phyloP scores from a whole-genome alignment of 1,140 invertebrate genomes.

The Drosophila mojavensis region DNA sequence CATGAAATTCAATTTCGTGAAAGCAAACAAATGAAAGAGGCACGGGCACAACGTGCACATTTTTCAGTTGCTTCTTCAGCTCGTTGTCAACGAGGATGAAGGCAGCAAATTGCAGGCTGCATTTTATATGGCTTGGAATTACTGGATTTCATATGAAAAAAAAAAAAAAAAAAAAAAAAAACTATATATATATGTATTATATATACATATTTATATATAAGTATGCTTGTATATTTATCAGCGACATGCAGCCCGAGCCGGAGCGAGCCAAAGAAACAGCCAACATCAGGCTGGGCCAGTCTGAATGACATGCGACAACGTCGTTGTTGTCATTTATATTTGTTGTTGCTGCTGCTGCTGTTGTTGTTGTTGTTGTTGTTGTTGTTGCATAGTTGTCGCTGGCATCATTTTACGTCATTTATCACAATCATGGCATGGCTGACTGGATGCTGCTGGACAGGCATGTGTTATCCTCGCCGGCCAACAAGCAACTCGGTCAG shows the following conservation, averaged over 20 bases:
- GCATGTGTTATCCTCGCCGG: not conserved
- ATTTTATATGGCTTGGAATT: constrained; percentile 77
- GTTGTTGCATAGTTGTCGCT: constrained; percentile 66
- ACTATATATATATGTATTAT: not conserved
- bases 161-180: constrained; percentile 39
- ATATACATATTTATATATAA: not conserved
- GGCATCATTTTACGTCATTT: constrained; percentile 81
- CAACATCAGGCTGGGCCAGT: constrained; percentile 1
- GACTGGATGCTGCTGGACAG: constrained; percentile 49
- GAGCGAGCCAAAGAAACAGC: constrained; percentile 1
- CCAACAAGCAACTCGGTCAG: constrained; percentile 30
- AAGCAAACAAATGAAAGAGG: constrained; percentile 67
- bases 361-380: constrained; percentile 33
- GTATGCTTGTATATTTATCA: constrained; percentile 36
- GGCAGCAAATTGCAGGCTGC: constrained; percentile 74
- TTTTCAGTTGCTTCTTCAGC: constrained; percentile 62
- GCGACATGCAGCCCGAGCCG: constrained; percentile 25
- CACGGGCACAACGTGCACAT: constrained; percentile 34
- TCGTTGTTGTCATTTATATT: constrained; percentile 38
- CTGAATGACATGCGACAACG: constrained; percentile 61
- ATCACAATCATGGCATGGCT: constrained; percentile 80
- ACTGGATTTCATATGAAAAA: constrained; percentile 63
- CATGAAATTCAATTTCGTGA: constrained; percentile 79
- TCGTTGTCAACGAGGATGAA: constrained; percentile 42
- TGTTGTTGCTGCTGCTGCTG: constrained; percentile 24